A percentile compares a stretch with the other conserved stretches of the same genome.
phyloP scores from a whole-genome alignment of 2,113 vertebrate genomes.

The Tyrannus savana region DNA sequence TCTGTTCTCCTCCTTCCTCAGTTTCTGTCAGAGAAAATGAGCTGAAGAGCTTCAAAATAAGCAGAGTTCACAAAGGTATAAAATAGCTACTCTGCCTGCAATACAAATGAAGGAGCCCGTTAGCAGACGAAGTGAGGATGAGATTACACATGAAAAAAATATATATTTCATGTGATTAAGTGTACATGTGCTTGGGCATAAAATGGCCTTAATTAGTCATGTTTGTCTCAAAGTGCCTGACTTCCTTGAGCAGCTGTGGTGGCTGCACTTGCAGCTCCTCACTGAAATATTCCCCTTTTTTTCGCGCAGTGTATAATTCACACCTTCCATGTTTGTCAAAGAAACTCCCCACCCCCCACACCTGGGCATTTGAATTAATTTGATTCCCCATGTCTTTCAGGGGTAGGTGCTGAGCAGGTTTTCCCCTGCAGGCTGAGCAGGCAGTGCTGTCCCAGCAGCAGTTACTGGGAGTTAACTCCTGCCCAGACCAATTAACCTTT shows the following conservation, averaged over 20 bases:
- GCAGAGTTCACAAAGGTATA: not conserved
- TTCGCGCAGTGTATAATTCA: not conserved
- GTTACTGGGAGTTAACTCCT: not conserved
- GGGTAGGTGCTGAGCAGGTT: not conserved
- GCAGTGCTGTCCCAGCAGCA: not conserved
- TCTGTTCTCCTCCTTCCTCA: not conserved
- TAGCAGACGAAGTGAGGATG: not conserved
- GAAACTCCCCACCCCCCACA: not conserved
- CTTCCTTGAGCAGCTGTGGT: not conserved
- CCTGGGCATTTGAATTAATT: not conserved
- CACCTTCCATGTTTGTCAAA: not conserved
- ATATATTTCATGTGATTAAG: not conserved
- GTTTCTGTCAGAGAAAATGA: not conserved
- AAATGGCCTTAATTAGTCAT: not conserved
- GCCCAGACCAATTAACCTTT: not conserved
- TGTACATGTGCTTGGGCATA: not conserved
- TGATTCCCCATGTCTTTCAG: not conserved
- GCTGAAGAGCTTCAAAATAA: not conserved
- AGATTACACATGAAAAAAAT: not conserved
- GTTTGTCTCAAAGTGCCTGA: not conserved
- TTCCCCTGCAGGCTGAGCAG: not conserved
- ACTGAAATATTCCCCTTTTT: not conserved
- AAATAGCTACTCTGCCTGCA: not conserved
- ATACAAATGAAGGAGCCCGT: not conserved
- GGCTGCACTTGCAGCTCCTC: not conserved